Evolutionary conservation across 2,113 vertebrate genomes (phyloP).

Genomic region (Oryzias celebensis): DNA sequence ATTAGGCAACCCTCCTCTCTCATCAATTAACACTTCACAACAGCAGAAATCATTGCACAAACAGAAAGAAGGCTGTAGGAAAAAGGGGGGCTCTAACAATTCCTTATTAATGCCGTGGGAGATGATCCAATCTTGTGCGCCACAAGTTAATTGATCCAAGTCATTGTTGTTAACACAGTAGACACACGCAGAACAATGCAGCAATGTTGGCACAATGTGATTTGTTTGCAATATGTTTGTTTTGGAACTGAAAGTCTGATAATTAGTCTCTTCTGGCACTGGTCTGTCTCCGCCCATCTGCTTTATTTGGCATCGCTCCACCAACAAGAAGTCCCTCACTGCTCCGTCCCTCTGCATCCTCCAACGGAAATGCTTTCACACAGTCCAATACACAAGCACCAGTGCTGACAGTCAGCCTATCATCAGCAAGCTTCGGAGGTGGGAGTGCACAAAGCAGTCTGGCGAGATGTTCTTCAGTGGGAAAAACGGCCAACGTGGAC

Average conservation of each 20-base stretch:
- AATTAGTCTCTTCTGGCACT: slow-evolving; percentile 71
- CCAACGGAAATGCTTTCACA: slow-evolving; percentile 53
- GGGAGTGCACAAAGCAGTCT: slow-evolving; percentile 6
- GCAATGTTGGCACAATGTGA: slow-evolving; percentile 71
- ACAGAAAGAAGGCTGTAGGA: slow-evolving; percentile 25
- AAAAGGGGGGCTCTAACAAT: slow-evolving; percentile 14
- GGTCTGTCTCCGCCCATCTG: slow-evolving; percentile 62
- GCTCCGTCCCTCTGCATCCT: slow-evolving; percentile 42
- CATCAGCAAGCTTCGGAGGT: slow-evolving; percentile 13
- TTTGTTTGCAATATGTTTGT: slow-evolving; percentile 77
- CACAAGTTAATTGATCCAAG: slow-evolving; percentile 55
- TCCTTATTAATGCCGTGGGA: slow-evolving; percentile 37
- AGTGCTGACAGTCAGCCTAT: slow-evolving; percentile 39
- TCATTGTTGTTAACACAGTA: slow-evolving; percentile 43
- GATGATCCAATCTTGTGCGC: slow-evolving; percentile 44
- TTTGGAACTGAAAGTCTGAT: slow-evolving; percentile 70
- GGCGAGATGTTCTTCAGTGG: slow-evolving; percentile 30
- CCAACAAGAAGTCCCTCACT: slow-evolving; percentile 57
- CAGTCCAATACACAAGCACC: slow-evolving; percentile 33
- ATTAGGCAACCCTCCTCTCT: slow-evolving; percentile 26
- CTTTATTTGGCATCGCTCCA: slow-evolving; percentile 63
- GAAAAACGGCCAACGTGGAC: slow-evolving; percentile 50
- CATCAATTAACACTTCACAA: slow-evolving; percentile 44
- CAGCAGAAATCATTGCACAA: slow-evolving; percentile 28
- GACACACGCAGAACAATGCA: slow-evolving; percentile 49